phyloP scores from a whole-genome alignment of 2,113 vertebrate species.

The Tupaia chinensis region DNA sequence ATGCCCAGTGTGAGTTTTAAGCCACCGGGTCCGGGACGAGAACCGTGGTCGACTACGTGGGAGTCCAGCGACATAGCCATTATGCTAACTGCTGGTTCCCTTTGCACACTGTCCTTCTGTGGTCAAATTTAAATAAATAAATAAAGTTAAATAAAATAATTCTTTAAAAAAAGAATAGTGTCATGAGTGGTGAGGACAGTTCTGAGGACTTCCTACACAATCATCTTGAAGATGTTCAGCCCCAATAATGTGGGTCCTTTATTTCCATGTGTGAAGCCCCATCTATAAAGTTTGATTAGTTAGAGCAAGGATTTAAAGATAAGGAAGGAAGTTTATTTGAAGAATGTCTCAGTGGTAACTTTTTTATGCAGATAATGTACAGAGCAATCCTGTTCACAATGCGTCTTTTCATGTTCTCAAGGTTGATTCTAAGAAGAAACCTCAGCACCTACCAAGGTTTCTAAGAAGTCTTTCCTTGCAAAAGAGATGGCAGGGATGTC shows the following conservation, averaged over 20 bases:
- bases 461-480: neutral
- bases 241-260: too few relatives aligned
- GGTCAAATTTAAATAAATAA: too few relatives aligned
- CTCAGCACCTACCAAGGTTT: fast-evolving
- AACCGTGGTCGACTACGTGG: too few relatives aligned
- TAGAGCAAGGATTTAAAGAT: neutral
- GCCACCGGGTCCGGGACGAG: too few relatives aligned
- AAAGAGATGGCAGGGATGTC: neutral
- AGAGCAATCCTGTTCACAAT: neutral
- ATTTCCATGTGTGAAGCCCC: neutral
- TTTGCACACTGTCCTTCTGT: too few relatives aligned
- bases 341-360: neutral
- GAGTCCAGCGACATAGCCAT: too few relatives aligned
- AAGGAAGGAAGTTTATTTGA: neutral
- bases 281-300: neutral
- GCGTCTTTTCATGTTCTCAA: neutral
- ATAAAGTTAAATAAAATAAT: too few relatives aligned
- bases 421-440: neutral
- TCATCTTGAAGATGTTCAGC: neutral
- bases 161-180: too few relatives aligned
- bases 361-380: neutral
- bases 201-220: neutral
- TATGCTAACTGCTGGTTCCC: too few relatives aligned
- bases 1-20: too few relatives aligned
- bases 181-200: fast-evolving